Evolutionary conservation across 2,888 invertebrate genomes (phyloP).

Genomic region (Bombyx huttoni): DNA sequence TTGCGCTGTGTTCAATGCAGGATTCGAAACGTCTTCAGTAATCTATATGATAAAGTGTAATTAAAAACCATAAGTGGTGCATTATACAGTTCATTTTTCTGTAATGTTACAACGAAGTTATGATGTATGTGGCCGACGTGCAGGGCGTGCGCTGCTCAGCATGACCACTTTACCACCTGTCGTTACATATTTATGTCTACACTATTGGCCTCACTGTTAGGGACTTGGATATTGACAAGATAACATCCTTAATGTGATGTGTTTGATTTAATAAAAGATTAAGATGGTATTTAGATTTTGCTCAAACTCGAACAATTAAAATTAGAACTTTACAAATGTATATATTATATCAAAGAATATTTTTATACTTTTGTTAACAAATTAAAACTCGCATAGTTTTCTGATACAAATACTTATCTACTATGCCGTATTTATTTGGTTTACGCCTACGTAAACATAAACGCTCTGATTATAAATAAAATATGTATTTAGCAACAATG

Average conservation of each 20-base stretch:
- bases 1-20: conserved; percentile 51
- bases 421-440: too few relatives aligned
- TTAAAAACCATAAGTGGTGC: conserved; percentile 28
- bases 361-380: not conserved
- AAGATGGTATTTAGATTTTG: conserved; percentile 50
- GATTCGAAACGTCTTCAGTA: conserved; percentile 22
- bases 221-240: conserved; percentile 73
- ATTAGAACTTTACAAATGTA: conserved; percentile 12
- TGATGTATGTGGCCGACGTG: conserved; percentile 24
- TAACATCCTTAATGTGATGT: conserved; percentile 75
- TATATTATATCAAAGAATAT: not conserved
- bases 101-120: conserved; percentile 24
- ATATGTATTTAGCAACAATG: not conserved
- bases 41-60: conserved; percentile 16
- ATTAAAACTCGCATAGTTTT: too few relatives aligned
- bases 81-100: conserved; percentile 48
- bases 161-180: conserved; percentile 72
- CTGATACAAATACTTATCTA: too few relatives aligned
- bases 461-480: not conserved
- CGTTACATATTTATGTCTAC: conserved; percentile 73
- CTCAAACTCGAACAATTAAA: conserved; percentile 46
- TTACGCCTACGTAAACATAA: too few relatives aligned
- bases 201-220: conserved; percentile 72
- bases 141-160: conserved; percentile 67
- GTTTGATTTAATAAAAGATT: conserved; percentile 75